Conservation (phyloP, 1,140 invertebrate species). For the Bombus waltoni region DNA sequence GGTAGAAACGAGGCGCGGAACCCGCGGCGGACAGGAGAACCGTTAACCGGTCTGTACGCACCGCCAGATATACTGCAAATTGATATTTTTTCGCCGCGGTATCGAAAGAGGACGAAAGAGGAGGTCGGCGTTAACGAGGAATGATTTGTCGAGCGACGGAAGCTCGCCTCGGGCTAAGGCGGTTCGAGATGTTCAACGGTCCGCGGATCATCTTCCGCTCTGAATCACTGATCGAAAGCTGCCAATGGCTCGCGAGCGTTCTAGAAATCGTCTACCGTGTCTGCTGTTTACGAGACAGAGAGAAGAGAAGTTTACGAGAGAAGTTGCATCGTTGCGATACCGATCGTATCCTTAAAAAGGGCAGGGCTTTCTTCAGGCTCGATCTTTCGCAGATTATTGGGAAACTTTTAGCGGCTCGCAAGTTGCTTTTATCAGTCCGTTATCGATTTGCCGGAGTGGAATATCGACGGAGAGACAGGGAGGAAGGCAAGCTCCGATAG, state of each 20-base stretch:
- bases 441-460: too few relatives aligned
- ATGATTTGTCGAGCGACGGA: conserved; percentile 65
- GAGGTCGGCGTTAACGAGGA: conserved; percentile 61
- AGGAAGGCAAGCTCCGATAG: too few relatives aligned
- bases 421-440: too few relatives aligned
- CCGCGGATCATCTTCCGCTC: conserved; percentile 2
- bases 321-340: too few relatives aligned
- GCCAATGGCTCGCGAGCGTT: too few relatives aligned
- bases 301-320: too few relatives aligned
- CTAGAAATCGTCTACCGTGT: not conserved
- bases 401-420: too few relatives aligned
- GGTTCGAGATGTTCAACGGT: conserved; percentile 13
- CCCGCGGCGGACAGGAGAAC: conserved; percentile 31
- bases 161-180: conserved; percentile 39
- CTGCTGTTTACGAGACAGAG: not conserved
- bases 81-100: conserved; percentile 57
- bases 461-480: too few relatives aligned
- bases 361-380: too few relatives aligned
- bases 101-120: conserved; percentile 42
- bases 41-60: conserved; percentile 52
- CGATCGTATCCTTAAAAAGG: too few relatives aligned
- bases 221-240: not conserved
- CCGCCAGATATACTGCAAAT: conserved; percentile 54
- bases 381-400: too few relatives aligned
- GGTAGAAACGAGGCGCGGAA: not conserved